These are phyloP conservation scores for Amiota mariae DNA, from an alignment of 2,888 invertebrate genomes.

Conservation along the genomic window DNA sequence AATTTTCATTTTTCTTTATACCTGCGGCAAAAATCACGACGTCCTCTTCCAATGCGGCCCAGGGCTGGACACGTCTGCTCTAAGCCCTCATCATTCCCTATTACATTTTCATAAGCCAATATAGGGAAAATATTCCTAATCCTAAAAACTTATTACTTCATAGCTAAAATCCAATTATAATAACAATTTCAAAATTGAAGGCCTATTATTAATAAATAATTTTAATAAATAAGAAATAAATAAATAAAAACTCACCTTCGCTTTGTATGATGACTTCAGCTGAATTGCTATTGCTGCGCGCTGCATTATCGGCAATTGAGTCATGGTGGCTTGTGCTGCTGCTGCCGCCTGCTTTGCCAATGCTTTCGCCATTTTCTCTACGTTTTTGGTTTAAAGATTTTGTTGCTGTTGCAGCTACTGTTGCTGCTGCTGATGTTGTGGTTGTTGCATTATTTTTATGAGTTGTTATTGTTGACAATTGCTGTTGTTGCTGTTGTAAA, in stretches of 20 bases:
- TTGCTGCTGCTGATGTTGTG: conserved; percentile 39
- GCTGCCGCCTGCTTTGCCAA: conserved; percentile 34
- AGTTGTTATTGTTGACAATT: conserved; percentile 50
- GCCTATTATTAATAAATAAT: conserved; percentile 16
- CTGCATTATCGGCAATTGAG: conserved; percentile 9
- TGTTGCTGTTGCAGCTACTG: conserved; percentile 36
- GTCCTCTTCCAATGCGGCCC: too few relatives aligned
- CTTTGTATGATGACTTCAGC: conserved; percentile 59
- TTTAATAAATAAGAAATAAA: not conserved
- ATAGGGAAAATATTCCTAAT: too few relatives aligned
- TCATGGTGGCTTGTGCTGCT: too few relatives aligned
- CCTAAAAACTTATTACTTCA: too few relatives aligned
- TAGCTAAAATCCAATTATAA: not conserved
- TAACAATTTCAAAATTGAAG: conserved; percentile 44
- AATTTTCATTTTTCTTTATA: too few relatives aligned
- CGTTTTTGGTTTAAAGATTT: conserved; percentile 15
- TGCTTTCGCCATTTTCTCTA: conserved; percentile 44
- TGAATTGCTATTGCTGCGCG: conserved; percentile 47
- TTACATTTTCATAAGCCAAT: too few relatives aligned
- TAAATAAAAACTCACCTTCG: conserved; percentile 51
- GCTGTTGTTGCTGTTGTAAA: conserved; percentile 38
- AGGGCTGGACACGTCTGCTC: too few relatives aligned
- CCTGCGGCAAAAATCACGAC: too few relatives aligned
- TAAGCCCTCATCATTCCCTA: too few relatives aligned
- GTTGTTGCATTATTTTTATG: conserved; percentile 61